Evolutionary conservation across 2,797 vertebrate species (phyloP).

Genomic region (Danio choprae): DNA sequence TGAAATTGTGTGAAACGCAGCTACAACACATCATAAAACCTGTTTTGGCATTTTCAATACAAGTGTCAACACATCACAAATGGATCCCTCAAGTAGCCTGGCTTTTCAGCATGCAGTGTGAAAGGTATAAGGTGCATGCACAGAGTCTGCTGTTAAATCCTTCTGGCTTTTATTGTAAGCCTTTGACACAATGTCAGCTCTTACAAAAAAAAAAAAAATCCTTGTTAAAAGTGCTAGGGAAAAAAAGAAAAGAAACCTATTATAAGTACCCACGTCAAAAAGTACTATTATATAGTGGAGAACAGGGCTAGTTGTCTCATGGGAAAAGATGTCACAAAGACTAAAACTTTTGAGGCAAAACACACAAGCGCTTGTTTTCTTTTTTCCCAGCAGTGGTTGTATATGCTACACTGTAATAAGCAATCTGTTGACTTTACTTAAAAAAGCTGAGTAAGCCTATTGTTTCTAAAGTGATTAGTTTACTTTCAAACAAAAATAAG

Average conservation of each 20-base stretch:
- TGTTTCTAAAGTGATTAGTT: no score
- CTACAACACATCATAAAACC: slow-evolving; percentile 48
- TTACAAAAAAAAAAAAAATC: slow-evolving; percentile 43
- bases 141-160: slow-evolving; percentile 48
- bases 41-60: slow-evolving; percentile 54
- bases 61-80: slow-evolving; percentile 58
- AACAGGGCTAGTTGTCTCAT: neutral
- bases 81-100: slow-evolving; percentile 54
- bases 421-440: no score
- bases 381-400: neutral
- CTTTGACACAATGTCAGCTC: slow-evolving; percentile 55
- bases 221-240: slow-evolving; percentile 46
- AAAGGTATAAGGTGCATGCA: slow-evolving; percentile 46
- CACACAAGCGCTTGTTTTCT: neutral
- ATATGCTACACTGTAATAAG: neutral
- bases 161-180: slow-evolving; percentile 51
- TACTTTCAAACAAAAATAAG: no score
- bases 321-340: neutral
- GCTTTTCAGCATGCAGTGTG: slow-evolving; percentile 30
- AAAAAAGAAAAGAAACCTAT: neutral
- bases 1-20: slow-evolving; percentile 33
- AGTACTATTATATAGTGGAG: neutral
- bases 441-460: no score
- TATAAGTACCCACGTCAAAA: neutral
- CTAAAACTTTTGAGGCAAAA: slow-evolving; percentile 3